Evolutionary conservation across 2,113 vertebrate species (phyloP).

Genomic region (Lamprotornis superbus): DNA sequence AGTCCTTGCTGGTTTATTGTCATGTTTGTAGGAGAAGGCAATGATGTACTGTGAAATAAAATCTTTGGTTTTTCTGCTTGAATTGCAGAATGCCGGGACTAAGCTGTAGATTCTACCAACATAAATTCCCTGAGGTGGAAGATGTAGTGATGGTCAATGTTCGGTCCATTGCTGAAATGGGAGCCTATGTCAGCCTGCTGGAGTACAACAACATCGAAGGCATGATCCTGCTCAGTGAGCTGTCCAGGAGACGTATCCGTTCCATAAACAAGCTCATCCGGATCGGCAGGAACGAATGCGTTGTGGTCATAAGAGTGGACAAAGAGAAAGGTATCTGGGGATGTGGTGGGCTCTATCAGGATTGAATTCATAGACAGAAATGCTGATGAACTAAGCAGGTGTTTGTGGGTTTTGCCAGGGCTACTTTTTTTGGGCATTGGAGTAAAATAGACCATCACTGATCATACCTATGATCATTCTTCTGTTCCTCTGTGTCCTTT

Average conservation of each 20-base stretch:
- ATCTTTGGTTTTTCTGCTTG: neutral
- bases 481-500: neutral
- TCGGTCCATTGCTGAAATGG: constrained; percentile 97
- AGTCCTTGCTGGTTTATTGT: neutral
- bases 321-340: constrained; percentile 91
- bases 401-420: neutral
- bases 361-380: neutral
- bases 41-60: neutral
- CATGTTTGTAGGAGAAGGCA: neutral
- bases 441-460: neutral
- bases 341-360: neutral
- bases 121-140: constrained; percentile 97
- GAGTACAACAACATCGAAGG: constrained; percentile 99
- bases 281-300: constrained; percentile 96
- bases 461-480: neutral
- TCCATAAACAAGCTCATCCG: constrained; percentile 99
- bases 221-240: constrained; percentile 97
- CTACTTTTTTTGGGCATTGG: neutral
- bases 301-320: constrained; percentile 97
- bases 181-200: constrained; percentile 95
- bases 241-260: constrained; percentile 93
- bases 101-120: constrained; percentile 98
- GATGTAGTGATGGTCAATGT: constrained; percentile 99
- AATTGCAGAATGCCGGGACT: constrained; percentile 91
- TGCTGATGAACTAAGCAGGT: neutral